Base-by-base conservation (phyloP, 1,140 invertebrate genomes). In the Metopolophium dirhodum region DNA sequence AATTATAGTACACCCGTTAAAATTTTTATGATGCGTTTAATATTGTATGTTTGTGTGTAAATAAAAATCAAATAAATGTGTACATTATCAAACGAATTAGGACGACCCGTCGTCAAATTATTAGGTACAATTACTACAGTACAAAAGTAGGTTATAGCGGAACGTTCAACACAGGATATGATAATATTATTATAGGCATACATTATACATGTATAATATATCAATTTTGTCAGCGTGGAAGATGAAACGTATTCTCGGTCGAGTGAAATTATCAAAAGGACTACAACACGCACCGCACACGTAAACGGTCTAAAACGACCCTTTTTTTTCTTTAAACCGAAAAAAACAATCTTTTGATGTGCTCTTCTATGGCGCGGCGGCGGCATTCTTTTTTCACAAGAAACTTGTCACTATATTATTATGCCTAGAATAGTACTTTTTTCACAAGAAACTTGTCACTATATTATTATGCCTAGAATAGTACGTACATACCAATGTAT, bases 391-490 rank as follows among this genome's bases (percentile, higher is more conserved):
- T 85, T 85, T 85, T 85, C 83, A 85, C 26, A 85, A 3, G 22
- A 41, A 85, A 85, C 37, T 41, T 85, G 22, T 85, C 83, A 85
- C 83, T 83, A n/a, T n/a, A n/a, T n/a, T n/a, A n/a, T n/a, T n/a
- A n/a, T n/a, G n/a, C n/a, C n/a, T n/a, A n/a, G n/a, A n/a, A n/a
- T n/a, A n/a, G n/a, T n/a, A n/a, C 83, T 30, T 85, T 85, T 85
- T 85, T 85, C 83, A 85, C 30, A 85, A 3, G 7, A 41, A 85
- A 85, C 41, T 41, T 45, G 22, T 85, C 83, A 85, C 83, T 83
- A 22, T 6, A 85, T 68, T 68, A 68, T 68, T 68, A 68, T 68
- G 26, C 30, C 61, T 77, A 30, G 14, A n/a, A 77, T n/a, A n/a
- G 61, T 47, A 14, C 14, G 49, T 54, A 54, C 14, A 14, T 77